Conservation (phyloP, 2,888 invertebrate species). For the Sipha maydis region DNA sequence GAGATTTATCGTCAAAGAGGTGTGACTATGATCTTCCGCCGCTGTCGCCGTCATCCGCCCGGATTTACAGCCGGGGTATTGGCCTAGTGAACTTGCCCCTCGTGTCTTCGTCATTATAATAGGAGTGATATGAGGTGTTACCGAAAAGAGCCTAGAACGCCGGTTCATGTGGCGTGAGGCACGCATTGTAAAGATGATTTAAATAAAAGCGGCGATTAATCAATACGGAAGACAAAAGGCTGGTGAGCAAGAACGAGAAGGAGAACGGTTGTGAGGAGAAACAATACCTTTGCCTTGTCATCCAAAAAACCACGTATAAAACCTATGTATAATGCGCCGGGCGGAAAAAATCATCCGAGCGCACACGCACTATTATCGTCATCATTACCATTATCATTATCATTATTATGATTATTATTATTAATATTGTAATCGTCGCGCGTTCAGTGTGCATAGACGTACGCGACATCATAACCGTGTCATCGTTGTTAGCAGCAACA, state of each 20-base stretch:
- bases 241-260: not conserved
- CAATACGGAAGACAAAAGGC: conserved; percentile 31
- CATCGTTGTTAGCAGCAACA: not conserved
- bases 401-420: not conserved
- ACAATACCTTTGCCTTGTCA: conserved; percentile 51
- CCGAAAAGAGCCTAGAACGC: too few relatives aligned
- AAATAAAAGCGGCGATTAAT: conserved; percentile 44
- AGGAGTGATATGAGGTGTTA: not conserved
- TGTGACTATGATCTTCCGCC: not conserved
- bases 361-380: not conserved
- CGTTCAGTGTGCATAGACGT: not conserved
- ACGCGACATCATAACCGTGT: too few relatives aligned
- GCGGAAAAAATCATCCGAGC: not conserved
- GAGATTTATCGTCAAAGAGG: not conserved
- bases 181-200: conserved; percentile 1
- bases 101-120: not conserved
- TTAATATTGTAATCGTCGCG: not conserved
- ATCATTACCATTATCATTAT: not conserved
- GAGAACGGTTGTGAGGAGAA: not conserved
- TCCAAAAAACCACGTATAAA: not conserved
- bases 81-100: conserved; percentile 50
- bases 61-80: conserved; percentile 7
- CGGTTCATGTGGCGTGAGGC: conserved; percentile 11
- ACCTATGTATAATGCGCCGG: too few relatives aligned
- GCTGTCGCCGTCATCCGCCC: not conserved